Conservation (phyloP, 2,113 vertebrate genomes). For the Dasyurus viverrinus region DNA sequence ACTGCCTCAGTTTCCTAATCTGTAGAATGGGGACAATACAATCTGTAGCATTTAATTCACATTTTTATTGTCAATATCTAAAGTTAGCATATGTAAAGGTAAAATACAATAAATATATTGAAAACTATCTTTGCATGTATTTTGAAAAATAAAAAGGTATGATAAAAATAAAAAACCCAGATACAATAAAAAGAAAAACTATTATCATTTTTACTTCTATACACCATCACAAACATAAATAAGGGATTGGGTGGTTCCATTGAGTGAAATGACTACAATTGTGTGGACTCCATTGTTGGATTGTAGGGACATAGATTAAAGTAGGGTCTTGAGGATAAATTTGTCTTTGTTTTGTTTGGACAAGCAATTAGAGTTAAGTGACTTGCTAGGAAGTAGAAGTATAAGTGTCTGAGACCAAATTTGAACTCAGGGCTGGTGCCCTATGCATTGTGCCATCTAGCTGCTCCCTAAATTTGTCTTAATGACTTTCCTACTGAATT, state of each 20-base stretch:
- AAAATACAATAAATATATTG: background rate
- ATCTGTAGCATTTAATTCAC: background rate
- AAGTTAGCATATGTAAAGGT: background rate
- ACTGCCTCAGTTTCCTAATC: background rate
- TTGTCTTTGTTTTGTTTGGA: too few species aligned
- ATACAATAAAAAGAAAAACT: background rate
- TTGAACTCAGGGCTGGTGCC: too few species aligned
- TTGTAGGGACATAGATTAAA: background rate
- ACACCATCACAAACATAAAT: background rate
- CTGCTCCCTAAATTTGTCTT: background rate
- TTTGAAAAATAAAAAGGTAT: too few species aligned
- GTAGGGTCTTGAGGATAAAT: too few species aligned
- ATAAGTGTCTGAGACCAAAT: too few species aligned
- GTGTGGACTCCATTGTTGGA: background rate
- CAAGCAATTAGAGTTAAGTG: too few species aligned
- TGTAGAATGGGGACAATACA: background rate
- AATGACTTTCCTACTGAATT: background rate
- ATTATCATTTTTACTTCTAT: background rate
- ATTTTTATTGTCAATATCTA: background rate
- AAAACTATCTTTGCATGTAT: background rate
- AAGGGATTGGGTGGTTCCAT: background rate
- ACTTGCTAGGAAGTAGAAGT: too few species aligned
- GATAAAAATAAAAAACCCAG: too few species aligned
- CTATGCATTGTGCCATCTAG: too few species aligned
- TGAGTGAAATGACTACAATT: background rate